Conservation (phyloP, 2,888 invertebrate genomes). For the Sarcophaga caerulescens region DNA sequence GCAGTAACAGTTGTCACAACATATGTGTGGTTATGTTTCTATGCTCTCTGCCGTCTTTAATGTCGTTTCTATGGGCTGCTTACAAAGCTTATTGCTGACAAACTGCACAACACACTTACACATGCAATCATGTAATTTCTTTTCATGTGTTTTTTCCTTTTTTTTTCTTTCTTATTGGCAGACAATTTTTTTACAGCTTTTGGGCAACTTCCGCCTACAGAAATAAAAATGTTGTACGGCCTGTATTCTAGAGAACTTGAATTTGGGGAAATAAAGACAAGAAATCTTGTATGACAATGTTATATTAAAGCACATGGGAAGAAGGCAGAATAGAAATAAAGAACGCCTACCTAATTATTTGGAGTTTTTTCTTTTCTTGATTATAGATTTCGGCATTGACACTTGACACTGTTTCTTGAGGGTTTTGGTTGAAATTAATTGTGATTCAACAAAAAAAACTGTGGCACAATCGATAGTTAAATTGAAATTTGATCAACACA, state of each 20-base stretch:
- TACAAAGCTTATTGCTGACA: slow-evolving; percentile 32
- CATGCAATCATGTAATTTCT: background rate
- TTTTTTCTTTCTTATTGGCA: background rate
- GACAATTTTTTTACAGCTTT: slow-evolving; percentile 51
- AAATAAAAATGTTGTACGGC: slow-evolving; percentile 24
- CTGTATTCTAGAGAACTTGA: slow-evolving; percentile 40
- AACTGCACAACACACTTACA: background rate
- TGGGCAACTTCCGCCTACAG: slow-evolving; percentile 63
- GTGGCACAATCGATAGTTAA: too few species aligned
- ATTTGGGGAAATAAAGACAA: background rate
- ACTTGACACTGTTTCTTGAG: slow-evolving; percentile 58
- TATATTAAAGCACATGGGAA: background rate
- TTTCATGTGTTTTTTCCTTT: background rate
- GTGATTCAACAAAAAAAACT: background rate
- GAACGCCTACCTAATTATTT: slow-evolving; percentile 63
- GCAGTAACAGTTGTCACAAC: slow-evolving; percentile 60
- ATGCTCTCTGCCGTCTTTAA: slow-evolving; percentile 19
- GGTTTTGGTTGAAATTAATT: slow-evolving; percentile 33
- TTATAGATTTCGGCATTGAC: slow-evolving; percentile 51
- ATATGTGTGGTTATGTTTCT: slow-evolving; percentile 60
- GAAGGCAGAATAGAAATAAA: background rate
- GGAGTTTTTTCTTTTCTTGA: slow-evolving; percentile 24
- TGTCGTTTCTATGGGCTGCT: slow-evolving; percentile 1
- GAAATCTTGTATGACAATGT: background rate
- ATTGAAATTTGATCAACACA: too few species aligned